Evolutionary conservation across 2,797 vertebrate species (phyloP), one percentile per base, ranked within the genome.

Genomic region (Parauchenoglanis ngamensis): DNA sequence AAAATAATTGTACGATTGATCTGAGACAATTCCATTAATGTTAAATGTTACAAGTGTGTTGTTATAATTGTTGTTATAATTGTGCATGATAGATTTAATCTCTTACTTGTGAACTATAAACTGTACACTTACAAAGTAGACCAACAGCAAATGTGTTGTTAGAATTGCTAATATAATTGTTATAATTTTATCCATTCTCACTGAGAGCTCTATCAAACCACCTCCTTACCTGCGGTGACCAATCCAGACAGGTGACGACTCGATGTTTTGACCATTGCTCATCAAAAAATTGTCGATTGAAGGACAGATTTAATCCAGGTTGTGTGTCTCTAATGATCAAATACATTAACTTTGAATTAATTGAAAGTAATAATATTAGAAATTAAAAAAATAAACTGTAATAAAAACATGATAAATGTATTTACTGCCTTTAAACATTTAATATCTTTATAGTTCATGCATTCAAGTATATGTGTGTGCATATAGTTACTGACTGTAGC

Each of bases 211-310:
- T 35, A 25, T 61, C 4, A 46, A 44, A 72, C n/a, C n/a, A 49
- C 21, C 25, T 78, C 19, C 63, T 75, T 82, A 97, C 97, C 96
- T 97, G 97, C 86, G 96, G 95, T 88, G 97, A 97, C 96, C 97
- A 97, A 85, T 97, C 97, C 92, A 97, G 95, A 85, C 96, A 97
- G 56, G 97, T 97, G 89, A 97, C 96, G 0, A 97, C 96, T 72
- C 97, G 95, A 89, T 97, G 96, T 90, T 97, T 97, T 52, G 97
- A 96, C 97, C 97, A 97, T 90, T 97, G 96, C 68, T 97, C 97
- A 89, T 97, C 96, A 57, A 96, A 97, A 90, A 97, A 97, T 2
- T 97, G 95, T 56, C 96, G 96, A 87, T 95, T 96, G 91, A 97
- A 97, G 87, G 96, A 97, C 88, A 97, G 94, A 90, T 96, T 97